Percentiles rank a stretch among this genome's conserved stretches.
Conservation (phyloP, 2,888 invertebrate genomes). For the Lasioglossum zephyrum region DNA sequence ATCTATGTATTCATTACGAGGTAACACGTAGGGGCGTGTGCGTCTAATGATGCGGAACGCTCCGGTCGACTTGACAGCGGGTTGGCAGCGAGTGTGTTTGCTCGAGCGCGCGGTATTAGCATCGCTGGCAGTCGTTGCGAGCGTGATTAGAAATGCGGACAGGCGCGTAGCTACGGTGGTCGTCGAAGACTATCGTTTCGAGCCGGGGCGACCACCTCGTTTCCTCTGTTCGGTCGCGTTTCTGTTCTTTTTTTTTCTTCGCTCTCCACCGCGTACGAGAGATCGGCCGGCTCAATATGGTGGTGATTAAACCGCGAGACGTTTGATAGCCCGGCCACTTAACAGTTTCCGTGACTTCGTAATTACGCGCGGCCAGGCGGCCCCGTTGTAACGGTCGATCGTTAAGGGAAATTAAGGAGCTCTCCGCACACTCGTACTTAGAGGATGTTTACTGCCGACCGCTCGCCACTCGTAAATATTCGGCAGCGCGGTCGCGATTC, state of each 20-base stretch:
- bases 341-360: conserved; percentile 68
- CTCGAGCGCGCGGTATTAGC: conserved; percentile 47
- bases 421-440: conserved; percentile 12
- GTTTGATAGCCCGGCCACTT: conserved; percentile 46
- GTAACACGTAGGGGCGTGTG: conserved; percentile 71
- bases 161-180: conserved; percentile 32
- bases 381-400: conserved; percentile 55
- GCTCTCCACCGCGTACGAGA: conserved; percentile 32
- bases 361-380: conserved; percentile 46
- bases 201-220: not conserved
- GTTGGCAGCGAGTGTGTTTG: conserved; percentile 29
- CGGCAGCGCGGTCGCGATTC: conserved; percentile 12
- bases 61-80: conserved; percentile 62
- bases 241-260: conserved; percentile 2
- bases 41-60: conserved; percentile 74
- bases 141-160: conserved; percentile 59
- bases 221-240: not conserved
- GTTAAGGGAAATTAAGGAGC: conserved; percentile 65
- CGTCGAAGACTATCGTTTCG: conserved; percentile 29
- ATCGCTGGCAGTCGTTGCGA: conserved; percentile 32
- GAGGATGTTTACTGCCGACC: conserved; percentile 47
- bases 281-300: conserved; percentile 48
- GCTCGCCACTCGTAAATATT: conserved; percentile 55
- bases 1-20: conserved; percentile 77
- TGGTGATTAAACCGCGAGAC: conserved; percentile 62